Evolutionary conservation across 37 sponge, comb jelly and placozoan genomes (phyloP).

Genomic region (Beroe forskalii): DNA sequence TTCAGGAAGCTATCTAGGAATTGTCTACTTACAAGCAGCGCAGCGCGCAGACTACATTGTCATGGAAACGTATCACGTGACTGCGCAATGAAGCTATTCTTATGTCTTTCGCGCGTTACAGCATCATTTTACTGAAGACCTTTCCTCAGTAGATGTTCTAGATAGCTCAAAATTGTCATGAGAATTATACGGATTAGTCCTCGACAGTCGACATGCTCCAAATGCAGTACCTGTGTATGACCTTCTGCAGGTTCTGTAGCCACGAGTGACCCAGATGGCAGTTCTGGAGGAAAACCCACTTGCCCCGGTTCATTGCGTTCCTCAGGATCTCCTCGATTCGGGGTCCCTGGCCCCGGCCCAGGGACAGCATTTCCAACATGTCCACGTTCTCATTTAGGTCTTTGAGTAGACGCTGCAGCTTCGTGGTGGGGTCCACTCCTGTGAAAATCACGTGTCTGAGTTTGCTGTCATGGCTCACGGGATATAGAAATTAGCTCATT

Average conservation of each 20-base stretch:
- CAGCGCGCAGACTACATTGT: neutral
- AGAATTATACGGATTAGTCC: no score
- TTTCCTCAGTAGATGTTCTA: no score
- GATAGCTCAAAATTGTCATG: no score
- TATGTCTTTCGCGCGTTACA: conserved; percentile 3
- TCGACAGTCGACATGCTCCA: no score
- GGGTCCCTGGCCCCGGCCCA: conserved; percentile 75
- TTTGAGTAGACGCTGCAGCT: conserved; percentile 66
- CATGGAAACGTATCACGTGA: conserved; percentile 26
- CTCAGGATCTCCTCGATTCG: conserved; percentile 61
- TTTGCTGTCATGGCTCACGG: no score
- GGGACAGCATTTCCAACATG: conserved; percentile 65
- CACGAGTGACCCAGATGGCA: conserved; percentile 72
- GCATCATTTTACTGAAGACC: neutral
- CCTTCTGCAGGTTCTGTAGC: conserved; percentile 66
- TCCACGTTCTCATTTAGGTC: conserved; percentile 14
- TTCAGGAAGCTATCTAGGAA: no score
- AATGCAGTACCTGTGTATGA: conserved; percentile 20
- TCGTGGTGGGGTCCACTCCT: conserved; percentile 71
- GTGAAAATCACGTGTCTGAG: no score
- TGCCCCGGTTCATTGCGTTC: conserved; percentile 65
- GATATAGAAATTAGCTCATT: no score
- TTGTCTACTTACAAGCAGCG: no score
- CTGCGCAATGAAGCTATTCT: neutral
- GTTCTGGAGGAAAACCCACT: conserved; percentile 77